Evolutionary conservation across 2,888 invertebrate species (phyloP), one percentile per base, ranked within the genome.

Genomic region (Diogma glabrata): DNA sequence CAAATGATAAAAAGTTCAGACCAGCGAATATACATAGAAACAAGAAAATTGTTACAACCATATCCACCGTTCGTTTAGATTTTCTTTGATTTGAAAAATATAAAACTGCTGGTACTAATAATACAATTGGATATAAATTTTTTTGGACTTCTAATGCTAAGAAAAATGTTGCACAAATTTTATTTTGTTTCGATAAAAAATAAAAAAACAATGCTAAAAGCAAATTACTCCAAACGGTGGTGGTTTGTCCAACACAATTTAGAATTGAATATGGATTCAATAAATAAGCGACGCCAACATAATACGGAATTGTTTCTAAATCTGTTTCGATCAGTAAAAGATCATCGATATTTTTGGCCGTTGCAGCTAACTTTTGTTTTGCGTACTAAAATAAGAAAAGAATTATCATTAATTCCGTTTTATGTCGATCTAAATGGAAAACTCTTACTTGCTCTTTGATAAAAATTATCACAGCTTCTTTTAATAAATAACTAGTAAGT

Each of bases 161-260:
- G 50, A 82, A 75, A 1, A 82, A 56, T 60, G 84, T 77, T 54
- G 85, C 79, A 30, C 79, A 57, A 16, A 81, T 51, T 54, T 81
- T 71, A 43, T 75, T 72, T 4, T 81, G 82, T 70, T 76, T 77
- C 17, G 82, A 73, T 64, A 90, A 80, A 40, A 79, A 78, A 62
- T 79, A 79, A 26, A 94, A 72, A 48, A 83, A 78, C 4, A 82
- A 60, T 1, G 90, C 79, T 23, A 90, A 72, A 46, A 87, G 75
- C n/a, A 93, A 73, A 71, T 95, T 95, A 59, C 86, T 85, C 58
- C 94, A 81, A 10, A 91, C 87, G 2, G 91, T 91, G 3, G 94
- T 93, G 0, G 94, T 91, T 67, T 85, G 81, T 9, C 87, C 92
- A 24, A 86, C 82, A 71, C 93, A 95, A 60, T 85, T 88, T 51